Base-by-base conservation (phyloP, 37 sponge, comb jelly and placozoan genomes). In the Ephydatia muelleri region DNA sequence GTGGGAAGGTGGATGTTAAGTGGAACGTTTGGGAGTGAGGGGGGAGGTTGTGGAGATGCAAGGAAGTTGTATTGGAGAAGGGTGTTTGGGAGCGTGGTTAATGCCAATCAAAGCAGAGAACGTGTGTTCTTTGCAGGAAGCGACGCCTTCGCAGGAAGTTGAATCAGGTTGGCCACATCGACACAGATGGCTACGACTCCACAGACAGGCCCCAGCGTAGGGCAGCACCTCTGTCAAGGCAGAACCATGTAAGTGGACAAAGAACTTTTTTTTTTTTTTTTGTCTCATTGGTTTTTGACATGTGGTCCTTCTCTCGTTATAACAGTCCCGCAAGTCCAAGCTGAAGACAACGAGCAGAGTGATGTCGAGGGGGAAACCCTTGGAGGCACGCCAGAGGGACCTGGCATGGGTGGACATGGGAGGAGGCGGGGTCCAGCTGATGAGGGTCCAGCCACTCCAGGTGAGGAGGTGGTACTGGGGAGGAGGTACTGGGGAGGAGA, bases 401-500 rank as follows among this genome's bases (percentile, higher is more conserved):
- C 67, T 86, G 1, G 87, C 81, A 2, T 86, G 87, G 87, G 47
- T 86, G 66, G 75, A 86, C 47, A 80, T 38, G 5, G 70, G 70
- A 11, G 64, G 33, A 29, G 64, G 67, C 3, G 79, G 86, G 2
- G 75, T 86, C 2, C 80, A 80, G 38, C 81, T 86, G 5, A 80
- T 86, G 81, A 79, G 73, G 27, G 72, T 82, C 29, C 72, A 73
- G 33, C 70, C 70, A 69, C 70, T 31, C 28, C 23, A 36, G 37
- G 43, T 31, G 26, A 1, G 30, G 72, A 26, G 3, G 30, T 30
- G 72, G 27, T 34, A 5, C 26, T 2, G 29, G 30, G 72, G 30
- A 26, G 3, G 30, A 33, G 72, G 29, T 16, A 27, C 28, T 3
- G 30, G 29, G 33, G 29, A 3, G 72, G 72, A 33, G 30, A 29